Evolutionary conservation across 37 sponge, comb jelly and placozoan species (phyloP), one percentile per base, ranked within the genome.

Genomic region (Bolinopsis microptera): DNA sequence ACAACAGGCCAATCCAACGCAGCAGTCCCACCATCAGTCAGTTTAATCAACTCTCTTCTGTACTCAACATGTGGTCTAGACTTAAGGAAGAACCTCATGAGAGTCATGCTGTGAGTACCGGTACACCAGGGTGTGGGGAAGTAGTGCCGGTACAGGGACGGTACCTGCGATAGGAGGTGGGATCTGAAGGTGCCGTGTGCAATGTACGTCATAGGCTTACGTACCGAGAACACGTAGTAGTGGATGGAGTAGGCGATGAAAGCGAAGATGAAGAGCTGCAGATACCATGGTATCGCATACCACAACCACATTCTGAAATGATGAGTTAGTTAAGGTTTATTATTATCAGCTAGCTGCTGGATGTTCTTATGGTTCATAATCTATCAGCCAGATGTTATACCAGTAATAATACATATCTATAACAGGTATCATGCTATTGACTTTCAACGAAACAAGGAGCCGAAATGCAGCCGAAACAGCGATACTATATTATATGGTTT

Each of bases 121-220:
- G 82, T 80, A 34, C 82, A 80, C 82, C 82, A 80, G 82, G 82
- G 82, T 32, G 82, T 80, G 22, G 82, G 82, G 82, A 23, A 80
- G 82, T 80, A 80, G 3, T 36, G 82, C 23, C 82, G 34, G 82
- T 80, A 80, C 37, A 80, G 38, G 82, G 82, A 30, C 23, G 82
- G 82, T 16, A 80, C 82, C 2, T 80, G 36, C 37, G 35, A 2
- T 36, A 9, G 35, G 32, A 80, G 82, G 82, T 80, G 38, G 37
- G 82, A 80, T 80, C 82, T 32, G 82, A 80, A 80, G 24, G 23
- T 80, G 8, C 82, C 82, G 30, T 80, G 82, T 33, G 82, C 2
- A 8, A 80, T 80, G 38, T 80, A 80, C 23, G 30, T 30, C 35
- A 35, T 36, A 13, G 82, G 82, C 22, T 80, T 80, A 28, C 82